phyloP scores from a whole-genome alignment of 2,113 vertebrate genomes.

The Bettongia penicillata region DNA sequence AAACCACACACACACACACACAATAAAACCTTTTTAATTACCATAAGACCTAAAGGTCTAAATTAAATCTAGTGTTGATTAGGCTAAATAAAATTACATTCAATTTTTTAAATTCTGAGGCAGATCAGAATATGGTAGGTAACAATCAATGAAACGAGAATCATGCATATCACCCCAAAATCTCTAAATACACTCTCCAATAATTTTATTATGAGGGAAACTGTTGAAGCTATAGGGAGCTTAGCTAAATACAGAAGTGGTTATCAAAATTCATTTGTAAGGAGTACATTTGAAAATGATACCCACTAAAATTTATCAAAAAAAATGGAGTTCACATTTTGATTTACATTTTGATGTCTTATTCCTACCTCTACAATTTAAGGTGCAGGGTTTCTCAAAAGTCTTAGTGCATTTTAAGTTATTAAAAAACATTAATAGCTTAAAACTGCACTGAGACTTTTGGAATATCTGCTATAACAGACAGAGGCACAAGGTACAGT shows the following conservation, averaged over 20 bases:
- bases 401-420: background rate
- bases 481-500: conserved; percentile 7
- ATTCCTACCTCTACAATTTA: conserved; percentile 18
- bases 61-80: background rate
- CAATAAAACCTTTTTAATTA: conserved; percentile 3
- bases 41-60: background rate
- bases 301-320: background rate
- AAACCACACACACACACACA: conserved; percentile 33
- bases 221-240: background rate
- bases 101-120: conserved; percentile 8
- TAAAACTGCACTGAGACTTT: background rate
- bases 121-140: conserved; percentile 4
- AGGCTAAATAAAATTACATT: background rate
- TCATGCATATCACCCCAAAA: background rate
- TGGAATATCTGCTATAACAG: background rate
- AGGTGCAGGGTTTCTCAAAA: background rate
- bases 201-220: background rate
- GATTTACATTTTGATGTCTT: background rate
- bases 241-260: conserved; percentile 4
- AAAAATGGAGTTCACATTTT: background rate
- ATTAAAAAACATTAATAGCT: background rate
- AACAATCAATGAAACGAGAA: conserved; percentile 28
- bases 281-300: background rate
- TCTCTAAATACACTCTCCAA: conserved; percentile 5
- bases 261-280: conserved; percentile 12